Evolutionary conservation across 2,113 vertebrate species (phyloP), one percentile per base, ranked within the genome.

Genomic region (Lampris incognitus): DNA sequence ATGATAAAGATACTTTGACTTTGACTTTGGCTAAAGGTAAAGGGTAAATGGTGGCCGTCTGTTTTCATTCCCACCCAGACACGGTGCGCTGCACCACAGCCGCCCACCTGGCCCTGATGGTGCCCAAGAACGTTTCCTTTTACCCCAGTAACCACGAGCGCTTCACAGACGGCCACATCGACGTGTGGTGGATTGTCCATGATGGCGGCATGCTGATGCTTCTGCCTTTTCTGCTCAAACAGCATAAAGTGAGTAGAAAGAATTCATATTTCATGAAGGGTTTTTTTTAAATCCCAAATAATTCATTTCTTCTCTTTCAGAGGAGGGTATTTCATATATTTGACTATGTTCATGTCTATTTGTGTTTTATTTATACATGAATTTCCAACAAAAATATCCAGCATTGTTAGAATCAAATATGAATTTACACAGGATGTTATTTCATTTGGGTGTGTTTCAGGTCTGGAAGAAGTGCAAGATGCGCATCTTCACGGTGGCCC

Each of bases 121-220:
- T 99, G 71, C 97, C 98, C 85, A 99, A 99, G 94, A 99, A 99
- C 24, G 96, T 99, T 10, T 96, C 97, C 58, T 97, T 99, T 92
- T 99, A 98, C 90, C 97, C 98, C 64, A 96, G 97, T 94, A 99
- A 99, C 91, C 96, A 98, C 0, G 98, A 99, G 73, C 98, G 97
- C 90, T 99, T 98, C 92, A 94, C 94, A 4, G 98, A 99, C 62
- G 98, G 98, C 80, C 96, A 96, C 92, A 98, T 99, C 2, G 98
- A 99, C 0, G 96, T 99, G 76, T 99, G 98, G 98, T 99, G 98
- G 98, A 99, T 99, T 2, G 98, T 99, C 56, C 98, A 99, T 0
- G 98, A 99, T 2, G 98, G 98, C 2, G 98, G 98, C 83, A 98
- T 99, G 98, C 89, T 99, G 61, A 99, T 99, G 98, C 93, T 99